phyloP scores from a whole-genome alignment of 2,888 invertebrate genomes.

The Dolomedes plantarius region DNA sequence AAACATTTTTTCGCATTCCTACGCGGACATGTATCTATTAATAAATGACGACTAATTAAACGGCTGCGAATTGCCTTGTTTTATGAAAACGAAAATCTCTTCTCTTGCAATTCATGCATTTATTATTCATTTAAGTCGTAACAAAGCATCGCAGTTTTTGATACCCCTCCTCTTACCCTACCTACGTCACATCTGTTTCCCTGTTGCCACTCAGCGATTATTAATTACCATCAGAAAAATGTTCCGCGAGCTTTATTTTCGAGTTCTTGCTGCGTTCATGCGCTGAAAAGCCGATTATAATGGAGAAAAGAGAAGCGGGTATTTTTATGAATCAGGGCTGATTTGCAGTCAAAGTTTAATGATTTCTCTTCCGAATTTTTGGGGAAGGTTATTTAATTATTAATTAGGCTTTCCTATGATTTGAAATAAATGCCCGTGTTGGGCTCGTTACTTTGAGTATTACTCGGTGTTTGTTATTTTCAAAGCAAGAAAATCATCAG shows the following conservation, averaged over 20 bases:
- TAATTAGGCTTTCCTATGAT: conserved; percentile 36
- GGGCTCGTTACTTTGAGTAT: not conserved
- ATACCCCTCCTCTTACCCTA: conserved; percentile 17
- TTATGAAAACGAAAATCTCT: conserved; percentile 42
- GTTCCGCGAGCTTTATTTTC: conserved; percentile 47
- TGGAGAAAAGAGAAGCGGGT: conserved; percentile 20
- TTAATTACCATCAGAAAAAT: conserved; percentile 68
- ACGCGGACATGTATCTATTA: conserved; percentile 43
- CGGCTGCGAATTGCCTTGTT: conserved; percentile 37
- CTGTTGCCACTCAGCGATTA: conserved; percentile 58
- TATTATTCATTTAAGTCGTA: conserved; percentile 68
- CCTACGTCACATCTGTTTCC: conserved; percentile 50
- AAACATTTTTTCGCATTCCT: conserved; percentile 12
- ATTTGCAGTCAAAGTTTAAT: conserved; percentile 48
- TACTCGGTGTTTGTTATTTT: conserved; percentile 11
- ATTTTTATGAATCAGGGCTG: conserved; percentile 27
- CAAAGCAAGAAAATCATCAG: conserved; percentile 2
- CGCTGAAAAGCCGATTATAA: conserved; percentile 34
- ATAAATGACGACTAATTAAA: conserved; percentile 66
- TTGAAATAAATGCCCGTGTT: conserved; percentile 31
- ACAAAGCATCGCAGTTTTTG: conserved; percentile 44
- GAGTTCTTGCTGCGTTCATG: conserved; percentile 18
- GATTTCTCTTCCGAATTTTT: conserved; percentile 40
- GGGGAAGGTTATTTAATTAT: conserved; percentile 62
- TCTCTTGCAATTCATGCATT: conserved; percentile 53